Evolutionary conservation across 1,140 invertebrate genomes (phyloP), one percentile per base, ranked within the genome.

Genomic region (Sitobion miscanthi): DNA sequence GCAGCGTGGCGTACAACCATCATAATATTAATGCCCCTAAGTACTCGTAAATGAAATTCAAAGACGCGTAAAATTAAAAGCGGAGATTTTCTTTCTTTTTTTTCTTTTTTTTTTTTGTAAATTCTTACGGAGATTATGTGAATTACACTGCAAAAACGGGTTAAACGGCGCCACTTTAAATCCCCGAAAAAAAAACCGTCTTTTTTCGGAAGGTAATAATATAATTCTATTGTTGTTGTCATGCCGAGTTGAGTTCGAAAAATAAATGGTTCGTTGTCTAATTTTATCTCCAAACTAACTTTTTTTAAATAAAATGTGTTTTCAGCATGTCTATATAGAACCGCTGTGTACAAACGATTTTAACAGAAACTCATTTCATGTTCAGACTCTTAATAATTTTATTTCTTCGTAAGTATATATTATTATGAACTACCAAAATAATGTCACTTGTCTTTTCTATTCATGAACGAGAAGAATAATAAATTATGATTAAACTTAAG

Each of bases 1-100:
- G 42, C 20, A 8, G 25, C 45, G 47, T 35, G 23, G 47, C 52
- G 23, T n/a, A 62, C 57, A 62, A 89, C 47, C 14, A 23, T 45
- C 62, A 45, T 47, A 77, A 83, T 42, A 92, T 82, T 52, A 77
- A 92, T 93, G 23, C 45, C 21, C 35, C 49, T 83, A 52, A 92
- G 47, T 83, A 62, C 77, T 85, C 91, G 91, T 85, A 85, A 93
- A 93, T 45, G 91, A 86, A 54, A 93, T 93, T 85, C 91, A 93
- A 93, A 93, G 77, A 86, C 82, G 91, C 91, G 77, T 93, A 93
- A 93, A 93, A 93, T 93, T 54, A 93, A 93, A 85, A 93, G 35
- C 82, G 38, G 17, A 38, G 57, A 90, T 90, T 90, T 90, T 69
- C 89, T 45, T 85, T 86, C 11, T 86, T 47, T 47, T 47, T 8